Evolutionary conservation across 1,140 invertebrate genomes (phyloP).

Genomic region (Leptestheria dahalacensis): DNA sequence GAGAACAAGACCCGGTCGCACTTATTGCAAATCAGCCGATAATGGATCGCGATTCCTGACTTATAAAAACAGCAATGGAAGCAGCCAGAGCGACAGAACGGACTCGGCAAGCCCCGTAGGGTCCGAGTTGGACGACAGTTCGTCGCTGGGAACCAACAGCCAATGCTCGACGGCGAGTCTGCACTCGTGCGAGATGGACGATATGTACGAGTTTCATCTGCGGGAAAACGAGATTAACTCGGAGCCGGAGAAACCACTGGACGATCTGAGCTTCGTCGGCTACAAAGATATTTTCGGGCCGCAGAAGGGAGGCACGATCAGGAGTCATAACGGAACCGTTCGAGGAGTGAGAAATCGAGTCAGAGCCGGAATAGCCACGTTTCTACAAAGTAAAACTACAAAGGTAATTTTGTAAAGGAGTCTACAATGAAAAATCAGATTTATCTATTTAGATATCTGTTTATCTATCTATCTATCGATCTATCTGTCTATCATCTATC

Average conservation of each 20-base stretch:
- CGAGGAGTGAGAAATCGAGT: constrained; percentile 86
- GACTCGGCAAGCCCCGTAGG: background rate
- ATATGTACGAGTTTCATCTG: constrained; percentile 11
- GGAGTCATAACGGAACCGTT: constrained; percentile 69
- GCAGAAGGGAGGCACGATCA: constrained; percentile 50
- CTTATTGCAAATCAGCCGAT: background rate
- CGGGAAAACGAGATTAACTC: constrained; percentile 23
- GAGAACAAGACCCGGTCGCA: background rate
- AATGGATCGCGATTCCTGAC: background rate
- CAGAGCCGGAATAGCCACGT: constrained; percentile 80
- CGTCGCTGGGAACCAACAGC: background rate
- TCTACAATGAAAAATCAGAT: too few relatives aligned
- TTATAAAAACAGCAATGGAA: background rate
- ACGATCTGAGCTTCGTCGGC: constrained; percentile 60
- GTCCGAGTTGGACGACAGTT: background rate
- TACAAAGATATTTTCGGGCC: constrained; percentile 55
- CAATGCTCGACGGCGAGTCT: constrained; percentile 22
- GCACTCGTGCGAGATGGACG: constrained; percentile 16
- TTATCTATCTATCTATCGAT: too few relatives aligned
- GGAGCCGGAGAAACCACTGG: constrained; percentile 30
- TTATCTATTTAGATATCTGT: too few relatives aligned
- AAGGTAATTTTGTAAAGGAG: too few relatives aligned
- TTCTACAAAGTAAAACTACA: constrained; percentile 59
- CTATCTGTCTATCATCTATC: too few relatives aligned
- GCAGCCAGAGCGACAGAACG: background rate